Conservation (phyloP, 1,140 invertebrate genomes). For the Elymnias hypermnestra region DNA sequence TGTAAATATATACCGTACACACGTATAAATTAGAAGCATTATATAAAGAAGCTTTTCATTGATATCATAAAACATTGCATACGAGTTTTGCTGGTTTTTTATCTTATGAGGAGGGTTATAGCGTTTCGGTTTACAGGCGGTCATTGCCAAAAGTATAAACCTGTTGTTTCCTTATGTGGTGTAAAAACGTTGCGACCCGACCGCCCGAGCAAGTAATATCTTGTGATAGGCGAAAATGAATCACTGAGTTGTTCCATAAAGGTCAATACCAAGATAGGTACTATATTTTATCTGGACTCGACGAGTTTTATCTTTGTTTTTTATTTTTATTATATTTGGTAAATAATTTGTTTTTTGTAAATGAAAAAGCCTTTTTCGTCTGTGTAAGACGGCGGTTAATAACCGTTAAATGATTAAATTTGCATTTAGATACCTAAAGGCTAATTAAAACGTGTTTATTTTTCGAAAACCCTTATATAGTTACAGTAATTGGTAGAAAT, state of each 20-base stretch:
- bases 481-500: too few relatives aligned
- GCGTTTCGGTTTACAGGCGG: slow-evolving; percentile 29
- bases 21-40: too few relatives aligned
- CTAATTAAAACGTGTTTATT: too few relatives aligned
- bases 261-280: slow-evolving; percentile 35
- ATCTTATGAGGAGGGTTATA: slow-evolving; percentile 17
- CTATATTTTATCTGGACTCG: slow-evolving; percentile 41
- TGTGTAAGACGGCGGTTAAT: too few relatives aligned
- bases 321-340: background rate
- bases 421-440: too few relatives aligned
- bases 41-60: background rate
- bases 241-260: slow-evolving; percentile 34
- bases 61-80: too few relatives aligned
- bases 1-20: too few relatives aligned
- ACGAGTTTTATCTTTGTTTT: slow-evolving; percentile 22
- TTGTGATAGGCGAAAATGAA: slow-evolving; percentile 45
- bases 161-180: slow-evolving; percentile 63
- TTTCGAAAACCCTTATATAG: too few relatives aligned
- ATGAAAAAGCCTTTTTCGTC: background rate
- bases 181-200: slow-evolving; percentile 51
- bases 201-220: slow-evolving; percentile 34
- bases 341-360: background rate
- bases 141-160: slow-evolving; percentile 66
- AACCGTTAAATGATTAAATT: too few relatives aligned
- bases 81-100: too few relatives aligned